phyloP scores from a whole-genome alignment of 2,797 vertebrate species.

The Neostethus bicornis region DNA sequence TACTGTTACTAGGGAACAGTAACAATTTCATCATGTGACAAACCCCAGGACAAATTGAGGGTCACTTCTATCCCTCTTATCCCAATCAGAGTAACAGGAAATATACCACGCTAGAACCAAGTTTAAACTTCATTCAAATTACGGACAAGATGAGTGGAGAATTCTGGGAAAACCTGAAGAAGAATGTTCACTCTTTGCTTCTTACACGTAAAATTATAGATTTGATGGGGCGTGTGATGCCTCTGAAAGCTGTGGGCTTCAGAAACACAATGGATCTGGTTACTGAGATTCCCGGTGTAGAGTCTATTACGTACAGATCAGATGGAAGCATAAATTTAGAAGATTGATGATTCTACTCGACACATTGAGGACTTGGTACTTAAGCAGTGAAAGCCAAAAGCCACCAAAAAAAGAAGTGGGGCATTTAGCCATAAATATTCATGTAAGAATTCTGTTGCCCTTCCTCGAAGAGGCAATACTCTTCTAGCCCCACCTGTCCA shows the following conservation, averaged over 20 bases:
- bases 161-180: constrained; percentile 83
- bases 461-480: constrained; percentile 70
- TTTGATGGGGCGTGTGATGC: constrained; percentile 84
- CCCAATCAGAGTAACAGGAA: no score
- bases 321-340: constrained; percentile 77
- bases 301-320: constrained; percentile 61
- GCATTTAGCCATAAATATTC: constrained; percentile 26
- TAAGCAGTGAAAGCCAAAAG: constrained; percentile 75
- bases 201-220: constrained; percentile 85
- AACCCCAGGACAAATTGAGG: no score
- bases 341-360: constrained; percentile 87
- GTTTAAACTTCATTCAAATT: no score
- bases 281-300: constrained; percentile 87
- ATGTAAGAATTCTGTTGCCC: constrained; percentile 42
- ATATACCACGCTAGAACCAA: no score
- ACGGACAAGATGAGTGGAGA: constrained; percentile 69
- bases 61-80: no score
- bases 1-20: no score
- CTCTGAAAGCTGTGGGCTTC: constrained; percentile 84
- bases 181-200: constrained; percentile 88
- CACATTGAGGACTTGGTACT: constrained; percentile 84
- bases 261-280: constrained; percentile 85
- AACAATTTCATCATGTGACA: no score
- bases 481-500: constrained; percentile 76
- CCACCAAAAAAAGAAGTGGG: constrained; percentile 8